A percentile compares a stretch with the other conserved stretches of the same genome.
Evolutionary conservation across 2,888 invertebrate species (phyloP).

Genomic region (Sacculina carcini): DNA sequence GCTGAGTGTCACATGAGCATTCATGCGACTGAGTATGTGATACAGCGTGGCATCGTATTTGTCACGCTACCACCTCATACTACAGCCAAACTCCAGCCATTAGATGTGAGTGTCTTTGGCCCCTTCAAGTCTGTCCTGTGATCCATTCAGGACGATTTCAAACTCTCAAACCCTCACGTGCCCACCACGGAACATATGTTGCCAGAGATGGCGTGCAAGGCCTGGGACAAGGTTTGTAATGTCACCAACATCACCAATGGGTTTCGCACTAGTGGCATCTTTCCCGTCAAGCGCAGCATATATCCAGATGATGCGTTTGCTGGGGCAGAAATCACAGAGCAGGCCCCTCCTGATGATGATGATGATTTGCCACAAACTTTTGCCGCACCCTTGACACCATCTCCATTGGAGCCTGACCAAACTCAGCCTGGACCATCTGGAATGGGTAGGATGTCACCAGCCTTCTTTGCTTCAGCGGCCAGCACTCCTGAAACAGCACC

Average conservation of each 20-base stretch:
- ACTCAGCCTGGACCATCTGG: not conserved
- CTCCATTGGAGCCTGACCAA: not conserved
- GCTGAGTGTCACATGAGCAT: constrained; percentile 6
- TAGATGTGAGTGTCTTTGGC: constrained; percentile 5
- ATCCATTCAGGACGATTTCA: not conserved
- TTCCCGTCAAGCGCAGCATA: not conserved
- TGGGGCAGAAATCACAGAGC: not conserved
- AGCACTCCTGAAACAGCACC: not conserved
- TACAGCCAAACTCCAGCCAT: constrained; percentile 5
- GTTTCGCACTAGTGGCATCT: constrained; percentile 2
- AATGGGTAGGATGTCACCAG: not conserved
- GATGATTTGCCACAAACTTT: not conserved
- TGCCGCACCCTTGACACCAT: not conserved
- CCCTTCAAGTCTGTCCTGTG: not conserved
- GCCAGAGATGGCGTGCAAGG: constrained; percentile 4
- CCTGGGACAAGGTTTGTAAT: constrained; percentile 4
- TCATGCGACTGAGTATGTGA: constrained; percentile 3
- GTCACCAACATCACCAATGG: not conserved
- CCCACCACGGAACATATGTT: constrained; percentile 4
- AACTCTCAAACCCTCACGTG: constrained; percentile 1
- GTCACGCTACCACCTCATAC: constrained; percentile 4
- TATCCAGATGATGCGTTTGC: not conserved
- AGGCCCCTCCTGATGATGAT: not conserved
- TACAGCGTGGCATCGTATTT: constrained; percentile 3
- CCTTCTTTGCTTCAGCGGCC: not conserved